Evolutionary conservation across 2,888 invertebrate genomes (phyloP).

Genomic region (Biston stratarius): DNA sequence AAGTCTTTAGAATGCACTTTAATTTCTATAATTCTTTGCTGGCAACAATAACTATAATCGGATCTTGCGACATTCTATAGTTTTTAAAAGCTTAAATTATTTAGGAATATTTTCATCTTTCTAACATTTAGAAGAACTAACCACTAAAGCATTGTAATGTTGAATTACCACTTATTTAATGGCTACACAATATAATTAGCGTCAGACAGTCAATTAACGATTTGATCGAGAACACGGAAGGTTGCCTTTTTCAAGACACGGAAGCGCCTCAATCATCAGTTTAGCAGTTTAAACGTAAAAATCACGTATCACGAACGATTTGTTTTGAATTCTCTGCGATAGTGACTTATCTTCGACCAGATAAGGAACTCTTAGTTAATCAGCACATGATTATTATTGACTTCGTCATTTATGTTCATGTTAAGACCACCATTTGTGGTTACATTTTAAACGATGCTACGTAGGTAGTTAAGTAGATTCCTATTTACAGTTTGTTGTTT

Average conservation of each 20-base stretch:
- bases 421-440: slow-evolving; percentile 9
- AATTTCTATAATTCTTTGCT: not conserved
- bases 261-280: slow-evolving; percentile 60
- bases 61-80: not conserved
- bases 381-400: slow-evolving; percentile 21
- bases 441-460: not conserved
- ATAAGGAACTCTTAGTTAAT: slow-evolving; percentile 42
- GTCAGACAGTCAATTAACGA: slow-evolving; percentile 32
- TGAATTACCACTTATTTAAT: slow-evolving; percentile 15
- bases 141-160: not conserved
- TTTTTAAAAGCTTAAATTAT: not conserved
- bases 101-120: not conserved
- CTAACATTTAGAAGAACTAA: not conserved
- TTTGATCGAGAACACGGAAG: slow-evolving; percentile 53
- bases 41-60: not conserved
- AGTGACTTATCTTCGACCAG: slow-evolving; percentile 43
- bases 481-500: not conserved
- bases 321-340: slow-evolving; percentile 51
- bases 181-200: slow-evolving; percentile 28
- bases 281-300: slow-evolving; percentile 49
- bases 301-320: slow-evolving; percentile 56
- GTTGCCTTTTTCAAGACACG: slow-evolving; percentile 49
- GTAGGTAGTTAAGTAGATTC: not conserved
- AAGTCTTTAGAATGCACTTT: no score
- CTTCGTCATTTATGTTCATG: slow-evolving; percentile 9